Base-by-base conservation (phyloP, 2,888 invertebrate genomes). In the Cosmia trapezina region DNA sequence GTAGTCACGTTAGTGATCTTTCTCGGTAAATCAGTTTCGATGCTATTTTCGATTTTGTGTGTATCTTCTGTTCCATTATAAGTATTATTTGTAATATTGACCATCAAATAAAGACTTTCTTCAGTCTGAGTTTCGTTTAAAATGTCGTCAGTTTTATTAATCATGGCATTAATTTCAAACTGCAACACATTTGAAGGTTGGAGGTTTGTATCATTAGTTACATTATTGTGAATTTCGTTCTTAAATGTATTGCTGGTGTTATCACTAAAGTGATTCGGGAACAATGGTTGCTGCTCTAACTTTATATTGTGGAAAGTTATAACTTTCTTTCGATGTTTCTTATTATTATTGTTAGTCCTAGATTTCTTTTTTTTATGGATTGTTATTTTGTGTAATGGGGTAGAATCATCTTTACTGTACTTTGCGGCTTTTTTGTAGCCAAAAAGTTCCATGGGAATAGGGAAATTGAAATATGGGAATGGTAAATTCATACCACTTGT, bases 341-440 rank as follows among this genome's bases (percentile, higher is more conserved):
- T 96, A 70, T 88, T 93, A 73, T 80, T 91, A 79, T 87, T 93
- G 69, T 82, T 91, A 22, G 77, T 60, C 69, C 90, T 92, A 2
- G 90, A 80, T 84, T 94, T 96, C 86, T 94, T 96, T 85, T 94
- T 96, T 85, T 94, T 95, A 73, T 95, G 94, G 41, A 94, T 90
- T 54, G 91, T 91, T 79, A 93, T 89, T 89, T 94, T 95, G 69
- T 94, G 93, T 60, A 92, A 66, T 19, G 92, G 89, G 7, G 84
- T 57, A 28, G 89, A 83, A 60, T 91, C 90, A 51, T 91, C 88
- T 74, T 89, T 91, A 49, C 80, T 87, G 45, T 86, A 81, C 75
- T 87, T 89, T 14, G 73, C 54, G 19, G 73, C 63, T 76, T 89
- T 93, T 83, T 90, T 92, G 49, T 88, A 89, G 62, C 90, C 92